phyloP scores from a whole-genome alignment of 2,888 invertebrate species.

The Labia minor region DNA sequence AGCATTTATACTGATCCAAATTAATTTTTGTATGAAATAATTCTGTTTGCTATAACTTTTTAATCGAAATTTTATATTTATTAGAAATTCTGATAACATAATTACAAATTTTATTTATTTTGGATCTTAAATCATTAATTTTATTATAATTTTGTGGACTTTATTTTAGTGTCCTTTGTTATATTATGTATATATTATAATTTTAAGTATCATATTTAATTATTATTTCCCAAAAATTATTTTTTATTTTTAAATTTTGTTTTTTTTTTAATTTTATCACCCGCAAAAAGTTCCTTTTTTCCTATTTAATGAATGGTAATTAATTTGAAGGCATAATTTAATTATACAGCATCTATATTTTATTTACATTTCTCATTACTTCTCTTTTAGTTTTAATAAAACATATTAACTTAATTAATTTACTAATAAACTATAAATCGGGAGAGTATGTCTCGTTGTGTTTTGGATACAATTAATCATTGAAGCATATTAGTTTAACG shows the following conservation, averaged over 20 bases:
- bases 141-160: neutral
- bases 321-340: too few relatives aligned
- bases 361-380: too few relatives aligned
- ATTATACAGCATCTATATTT: too few relatives aligned
- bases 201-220: neutral
- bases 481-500: too few relatives aligned
- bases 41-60: neutral
- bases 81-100: neutral
- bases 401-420: too few relatives aligned
- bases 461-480: too few relatives aligned
- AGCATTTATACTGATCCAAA: too few relatives aligned
- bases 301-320: too few relatives aligned
- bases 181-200: slow-evolving; percentile 4
- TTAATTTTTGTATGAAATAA: neutral
- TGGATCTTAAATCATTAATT: neutral
- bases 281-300: too few relatives aligned
- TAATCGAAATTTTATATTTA: neutral
- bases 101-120: neutral
- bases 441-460: too few relatives aligned
- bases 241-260: neutral
- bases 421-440: too few relatives aligned
- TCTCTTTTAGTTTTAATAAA: too few relatives aligned
- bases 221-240: neutral
- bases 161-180: neutral
- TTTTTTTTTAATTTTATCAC: neutral